Conservation (phyloP, 2,113 vertebrate genomes). For the Carollia perspicillata region DNA sequence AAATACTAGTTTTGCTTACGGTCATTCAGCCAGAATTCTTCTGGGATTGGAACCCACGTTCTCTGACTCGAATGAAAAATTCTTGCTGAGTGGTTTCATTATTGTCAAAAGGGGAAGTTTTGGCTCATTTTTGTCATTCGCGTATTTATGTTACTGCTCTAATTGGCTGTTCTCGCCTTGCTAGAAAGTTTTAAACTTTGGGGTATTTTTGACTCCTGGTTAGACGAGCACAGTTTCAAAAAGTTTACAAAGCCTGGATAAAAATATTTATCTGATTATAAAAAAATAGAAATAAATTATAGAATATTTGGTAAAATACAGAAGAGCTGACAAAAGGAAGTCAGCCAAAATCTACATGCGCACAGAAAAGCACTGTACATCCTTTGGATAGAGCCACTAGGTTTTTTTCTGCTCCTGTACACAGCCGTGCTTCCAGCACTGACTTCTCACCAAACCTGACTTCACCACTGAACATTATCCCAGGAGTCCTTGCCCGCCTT, state of each 20-base stretch:
- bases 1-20: not conserved
- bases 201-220: not conserved
- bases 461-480: not conserved
- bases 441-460: not conserved
- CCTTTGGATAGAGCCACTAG: not conserved
- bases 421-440: not conserved
- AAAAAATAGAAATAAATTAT: not conserved
- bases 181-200: not conserved
- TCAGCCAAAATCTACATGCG: not conserved
- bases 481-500: not conserved
- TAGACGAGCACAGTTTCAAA: not conserved
- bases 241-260: not conserved
- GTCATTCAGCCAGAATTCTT: not conserved
- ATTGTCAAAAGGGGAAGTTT: not conserved
- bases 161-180: not conserved
- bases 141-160: not conserved
- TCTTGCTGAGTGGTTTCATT: not conserved
- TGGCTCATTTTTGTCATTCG: not conserved
- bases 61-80: not conserved
- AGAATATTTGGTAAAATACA: not conserved
- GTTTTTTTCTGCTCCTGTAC: not conserved
- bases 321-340: conserved; percentile 12
- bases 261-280: not conserved
- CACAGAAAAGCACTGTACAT: not conserved
- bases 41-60: not conserved